Evolutionary conservation across 2,113 vertebrate genomes (phyloP).

Genomic region (Cephalopterus ornatus): DNA sequence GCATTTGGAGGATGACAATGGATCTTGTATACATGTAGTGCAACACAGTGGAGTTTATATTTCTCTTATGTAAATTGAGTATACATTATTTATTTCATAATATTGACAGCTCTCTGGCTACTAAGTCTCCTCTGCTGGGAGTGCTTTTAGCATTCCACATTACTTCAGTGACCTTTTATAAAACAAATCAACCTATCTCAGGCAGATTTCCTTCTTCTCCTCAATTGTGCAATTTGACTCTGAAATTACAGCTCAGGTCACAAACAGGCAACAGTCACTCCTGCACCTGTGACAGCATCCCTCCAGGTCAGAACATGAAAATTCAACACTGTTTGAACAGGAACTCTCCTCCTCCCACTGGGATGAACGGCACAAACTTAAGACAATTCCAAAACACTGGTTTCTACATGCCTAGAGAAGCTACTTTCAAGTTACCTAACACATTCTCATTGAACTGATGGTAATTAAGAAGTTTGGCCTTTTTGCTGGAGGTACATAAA

Average conservation of each 20-base stretch:
- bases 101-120: not conserved
- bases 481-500: not conserved
- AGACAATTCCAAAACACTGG: not conserved
- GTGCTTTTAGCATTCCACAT: conserved; percentile 11
- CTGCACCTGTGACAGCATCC: conserved; percentile 39
- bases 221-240: not conserved
- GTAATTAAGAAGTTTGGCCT: not conserved
- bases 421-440: not conserved
- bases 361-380: not conserved
- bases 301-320: conserved; percentile 16
- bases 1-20: not conserved
- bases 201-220: not conserved
- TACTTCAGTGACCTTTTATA: not conserved
- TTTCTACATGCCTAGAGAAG: conserved; percentile 6
- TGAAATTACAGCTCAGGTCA: not conserved
- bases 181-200: conserved; percentile 15
- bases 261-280: not conserved
- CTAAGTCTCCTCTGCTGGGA: not conserved
- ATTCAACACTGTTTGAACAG: conserved; percentile 1
- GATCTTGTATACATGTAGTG: not conserved
- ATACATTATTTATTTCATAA: not conserved
- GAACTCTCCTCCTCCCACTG: not conserved
- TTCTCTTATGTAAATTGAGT: not conserved
- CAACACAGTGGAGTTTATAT: not conserved
- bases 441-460: not conserved